These are phyloP conservation scores for Plodia interpunctella DNA, from an alignment of 1,140 invertebrate genomes.

Conservation along the genomic window DNA sequence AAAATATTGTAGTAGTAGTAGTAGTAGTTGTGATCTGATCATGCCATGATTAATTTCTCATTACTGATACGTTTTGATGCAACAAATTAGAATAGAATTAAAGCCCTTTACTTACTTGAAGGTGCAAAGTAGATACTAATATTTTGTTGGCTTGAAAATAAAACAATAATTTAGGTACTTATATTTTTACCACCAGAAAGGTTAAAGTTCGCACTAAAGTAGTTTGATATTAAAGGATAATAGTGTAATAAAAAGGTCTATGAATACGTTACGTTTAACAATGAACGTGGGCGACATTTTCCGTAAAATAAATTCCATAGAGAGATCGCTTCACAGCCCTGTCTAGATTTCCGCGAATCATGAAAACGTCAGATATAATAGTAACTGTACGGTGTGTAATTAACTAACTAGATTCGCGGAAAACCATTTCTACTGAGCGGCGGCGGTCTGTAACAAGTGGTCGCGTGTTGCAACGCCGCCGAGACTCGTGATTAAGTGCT, in stretches of 20 bases:
- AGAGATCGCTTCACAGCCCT: not conserved
- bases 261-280: not conserved
- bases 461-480: conserved; percentile 12
- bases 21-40: no score
- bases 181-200: no score
- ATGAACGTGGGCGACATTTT: not conserved
- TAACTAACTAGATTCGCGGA: not conserved
- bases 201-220: not conserved
- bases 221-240: not conserved
- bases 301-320: not conserved
- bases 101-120: no score
- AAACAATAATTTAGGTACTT: no score
- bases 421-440: not conserved
- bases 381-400: not conserved
- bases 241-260: not conserved
- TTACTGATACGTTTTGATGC: no score
- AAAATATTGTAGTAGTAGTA: no score
- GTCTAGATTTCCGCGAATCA: not conserved
- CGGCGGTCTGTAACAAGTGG: conserved; percentile 10
- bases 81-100: no score
- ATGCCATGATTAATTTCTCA: no score
- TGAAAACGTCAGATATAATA: not conserved
- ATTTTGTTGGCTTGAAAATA: no score
- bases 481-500: conserved; percentile 7
- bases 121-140: no score